Evolutionary conservation across 1,140 invertebrate species (phyloP).

Genomic region (Penaeus vannamei): DNA sequence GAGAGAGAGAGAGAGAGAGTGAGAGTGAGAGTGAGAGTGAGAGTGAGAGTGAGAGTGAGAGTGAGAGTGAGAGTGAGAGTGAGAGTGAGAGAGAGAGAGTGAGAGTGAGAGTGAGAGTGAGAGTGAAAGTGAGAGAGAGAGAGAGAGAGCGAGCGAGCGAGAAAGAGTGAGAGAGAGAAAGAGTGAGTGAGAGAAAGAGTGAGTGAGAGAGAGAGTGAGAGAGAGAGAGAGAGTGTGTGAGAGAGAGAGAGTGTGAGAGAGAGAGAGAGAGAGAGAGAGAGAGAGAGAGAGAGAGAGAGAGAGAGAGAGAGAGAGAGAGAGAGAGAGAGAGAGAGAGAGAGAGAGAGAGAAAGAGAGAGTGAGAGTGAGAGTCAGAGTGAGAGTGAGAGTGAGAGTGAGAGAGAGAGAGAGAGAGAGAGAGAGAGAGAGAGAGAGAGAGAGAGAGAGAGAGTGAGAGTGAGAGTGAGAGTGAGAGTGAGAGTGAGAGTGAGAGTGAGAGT

Average conservation of each 20-base stretch:
- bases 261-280: not conserved
- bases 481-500: too few relatives aligned
- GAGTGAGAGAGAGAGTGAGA: too few relatives aligned
- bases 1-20: not conserved
- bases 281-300: too few relatives aligned
- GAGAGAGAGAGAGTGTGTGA: not conserved
- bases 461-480: too few relatives aligned
- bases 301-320: not conserved
- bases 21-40: not conserved
- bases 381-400: not conserved
- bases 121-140: too few relatives aligned
- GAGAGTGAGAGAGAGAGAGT: not conserved
- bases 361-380: not conserved
- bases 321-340: not conserved
- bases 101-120: too few relatives aligned
- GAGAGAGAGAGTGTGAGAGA: not conserved
- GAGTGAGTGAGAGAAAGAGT: too few relatives aligned
- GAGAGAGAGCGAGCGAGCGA: too few relatives aligned
- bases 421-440: not conserved
- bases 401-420: not conserved
- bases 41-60: not conserved
- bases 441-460: too few relatives aligned
- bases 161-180: too few relatives aligned
- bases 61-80: not conserved
- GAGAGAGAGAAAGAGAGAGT: not conserved